Evolutionary conservation across 2,888 invertebrate species (phyloP).

Genomic region (Phyto melanocephala): DNA sequence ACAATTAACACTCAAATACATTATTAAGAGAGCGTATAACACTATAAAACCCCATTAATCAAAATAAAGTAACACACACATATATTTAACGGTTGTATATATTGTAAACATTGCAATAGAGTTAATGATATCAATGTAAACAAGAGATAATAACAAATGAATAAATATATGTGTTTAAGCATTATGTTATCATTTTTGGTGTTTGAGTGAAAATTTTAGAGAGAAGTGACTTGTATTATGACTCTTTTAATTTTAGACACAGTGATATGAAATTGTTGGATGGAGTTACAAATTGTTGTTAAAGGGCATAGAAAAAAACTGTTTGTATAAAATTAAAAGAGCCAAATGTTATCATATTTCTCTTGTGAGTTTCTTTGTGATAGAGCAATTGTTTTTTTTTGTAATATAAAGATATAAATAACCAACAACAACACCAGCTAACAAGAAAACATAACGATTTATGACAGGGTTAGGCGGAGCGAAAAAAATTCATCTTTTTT

Average conservation of each 20-base stretch:
- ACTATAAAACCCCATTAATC: constrained; percentile 19
- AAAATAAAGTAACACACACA: constrained; percentile 3
- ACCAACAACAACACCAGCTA: constrained; percentile 43
- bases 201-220: constrained; percentile 6
- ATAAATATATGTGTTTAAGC: not conserved
- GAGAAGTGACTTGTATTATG: constrained; percentile 23
- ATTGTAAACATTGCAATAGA: too few relatives aligned
- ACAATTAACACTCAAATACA: not conserved
- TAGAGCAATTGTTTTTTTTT: not conserved
- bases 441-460: constrained; percentile 71
- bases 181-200: too few relatives aligned
- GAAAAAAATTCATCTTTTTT: constrained; percentile 67
- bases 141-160: not conserved
- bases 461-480: constrained; percentile 80
- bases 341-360: constrained; percentile 4
- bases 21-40: not conserved
- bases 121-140: too few relatives aligned
- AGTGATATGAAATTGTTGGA: constrained; percentile 47
- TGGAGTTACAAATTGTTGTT: constrained; percentile 49
- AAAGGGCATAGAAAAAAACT: constrained; percentile 39
- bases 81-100: not conserved
- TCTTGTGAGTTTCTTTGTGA: constrained; percentile 21
- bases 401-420: constrained; percentile 13
- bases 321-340: constrained; percentile 20
- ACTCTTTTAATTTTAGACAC: constrained; percentile 12